Base-by-base conservation (phyloP, 1,140 invertebrate genomes). In the Ephestia elutella region DNA sequence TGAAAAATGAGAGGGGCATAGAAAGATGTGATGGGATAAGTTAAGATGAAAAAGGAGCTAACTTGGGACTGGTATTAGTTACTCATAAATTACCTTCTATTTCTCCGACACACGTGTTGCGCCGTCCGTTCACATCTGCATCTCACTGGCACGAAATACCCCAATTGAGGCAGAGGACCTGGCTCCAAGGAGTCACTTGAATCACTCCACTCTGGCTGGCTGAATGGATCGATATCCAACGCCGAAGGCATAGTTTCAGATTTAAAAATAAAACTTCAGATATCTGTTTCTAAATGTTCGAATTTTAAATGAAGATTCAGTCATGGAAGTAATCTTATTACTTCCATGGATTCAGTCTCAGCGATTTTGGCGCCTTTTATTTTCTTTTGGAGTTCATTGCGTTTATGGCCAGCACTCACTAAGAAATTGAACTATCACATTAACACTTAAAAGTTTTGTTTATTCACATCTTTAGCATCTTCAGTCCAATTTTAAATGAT, bases 41-140 rank as follows among this genome's bases (percentile, higher is more conserved):
- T n/a, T n/a, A n/a, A n/a, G n/a, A n/a, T n/a, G n/a, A n/a, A n/a
- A n/a, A n/a, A n/a, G n/a, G n/a, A n/a, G n/a, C n/a, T n/a, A n/a
- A n/a, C n/a, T n/a, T n/a, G n/a, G n/a, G n/a, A n/a, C n/a, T n/a
- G n/a, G n/a, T n/a, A n/a, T n/a, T n/a, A n/a, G n/a, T n/a, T n/a
- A n/a, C n/a, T n/a, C n/a, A n/a, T n/a, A n/a, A n/a, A n/a, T n/a
- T 76, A 89, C 87, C 87, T 82, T 86, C 66, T 80, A 66, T 71
- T 87, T 86, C 81, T 83, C 80, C 85, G 66, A 78, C 85, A 86
- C 79, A 81, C 76, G 56, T 84, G 82, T 18, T 66, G 74, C 67
- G 76, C 65, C 78, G 74, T 66, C 57, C 73, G 62, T 50, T 82
- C 78, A 60, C 83, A 86, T 55, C 75, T 78, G 65, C 81, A 86